Evolutionary conservation across 2,113 vertebrate genomes (phyloP).

Genomic region (Puffinus mauretanicus): DNA sequence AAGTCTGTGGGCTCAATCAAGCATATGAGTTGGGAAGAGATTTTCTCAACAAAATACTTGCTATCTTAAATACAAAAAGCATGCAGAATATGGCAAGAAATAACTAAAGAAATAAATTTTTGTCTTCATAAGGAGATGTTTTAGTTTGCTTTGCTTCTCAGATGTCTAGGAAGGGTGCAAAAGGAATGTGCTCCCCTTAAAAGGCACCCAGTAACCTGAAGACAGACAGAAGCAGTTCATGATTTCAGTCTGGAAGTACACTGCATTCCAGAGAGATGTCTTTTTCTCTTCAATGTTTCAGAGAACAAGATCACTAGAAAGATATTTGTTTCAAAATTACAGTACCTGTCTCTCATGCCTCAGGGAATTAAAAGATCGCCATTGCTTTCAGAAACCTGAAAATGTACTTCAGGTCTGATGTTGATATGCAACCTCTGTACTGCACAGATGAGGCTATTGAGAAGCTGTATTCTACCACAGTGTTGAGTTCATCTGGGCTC

Average conservation of each 20-base stretch:
- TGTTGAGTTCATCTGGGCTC: not conserved
- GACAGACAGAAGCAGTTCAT: not conserved
- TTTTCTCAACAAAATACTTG: not conserved
- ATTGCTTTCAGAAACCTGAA: not conserved
- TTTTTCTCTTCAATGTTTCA: not conserved
- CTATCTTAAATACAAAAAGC: not conserved
- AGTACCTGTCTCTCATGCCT: not conserved
- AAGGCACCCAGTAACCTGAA: not conserved
- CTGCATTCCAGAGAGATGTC: not conserved
- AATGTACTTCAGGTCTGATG: not conserved
- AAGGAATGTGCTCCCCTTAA: not conserved
- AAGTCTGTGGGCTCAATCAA: not conserved
- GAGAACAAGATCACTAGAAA: not conserved
- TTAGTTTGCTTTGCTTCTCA: not conserved
- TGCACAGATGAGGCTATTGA: not conserved
- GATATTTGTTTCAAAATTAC: not conserved
- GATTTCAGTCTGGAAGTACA: not conserved
- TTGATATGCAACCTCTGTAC: not conserved
- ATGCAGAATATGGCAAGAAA: not conserved
- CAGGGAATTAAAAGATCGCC: not conserved
- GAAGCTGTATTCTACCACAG: not conserved
- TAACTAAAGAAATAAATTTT: not conserved
- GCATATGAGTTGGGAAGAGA: not conserved
- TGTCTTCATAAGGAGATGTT: not conserved
- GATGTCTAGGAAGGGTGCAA: not conserved